phyloP scores from a whole-genome alignment of 2,888 invertebrate species.

The Lycophotia porphyrea region DNA sequence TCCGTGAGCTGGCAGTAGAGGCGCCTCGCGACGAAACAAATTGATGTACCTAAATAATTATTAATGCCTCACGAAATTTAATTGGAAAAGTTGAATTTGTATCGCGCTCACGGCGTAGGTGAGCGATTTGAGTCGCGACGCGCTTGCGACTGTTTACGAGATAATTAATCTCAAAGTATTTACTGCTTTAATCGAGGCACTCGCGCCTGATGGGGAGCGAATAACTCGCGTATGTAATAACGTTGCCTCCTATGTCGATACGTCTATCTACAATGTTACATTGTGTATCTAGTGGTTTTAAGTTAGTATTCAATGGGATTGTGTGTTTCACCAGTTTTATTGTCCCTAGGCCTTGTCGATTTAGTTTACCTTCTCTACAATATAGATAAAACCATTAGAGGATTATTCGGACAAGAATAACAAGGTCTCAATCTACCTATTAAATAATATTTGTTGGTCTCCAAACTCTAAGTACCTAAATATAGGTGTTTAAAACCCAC shows the following conservation, averaged over 20 bases:
- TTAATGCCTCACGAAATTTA: slow-evolving; percentile 91
- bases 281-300: slow-evolving; percentile 31
- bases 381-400: too few relatives aligned
- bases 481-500: too few relatives aligned
- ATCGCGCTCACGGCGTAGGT: slow-evolving; percentile 90
- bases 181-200: slow-evolving; percentile 90
- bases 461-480: neutral
- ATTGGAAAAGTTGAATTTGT: slow-evolving; percentile 91
- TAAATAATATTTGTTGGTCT: neutral
- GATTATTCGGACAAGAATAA: neutral
- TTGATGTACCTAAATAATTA: slow-evolving; percentile 91
- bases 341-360: neutral
- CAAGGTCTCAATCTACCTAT: neutral
- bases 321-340: neutral
- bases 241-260: slow-evolving; percentile 79
- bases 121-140: slow-evolving; percentile 87
- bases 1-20: slow-evolving; percentile 79
- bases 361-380: neutral
- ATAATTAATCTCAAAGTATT: slow-evolving; percentile 91
- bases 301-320: neutral
- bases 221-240: slow-evolving; percentile 89
- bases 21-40: slow-evolving; percentile 88
- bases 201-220: slow-evolving; percentile 86
- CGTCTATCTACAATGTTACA: slow-evolving; percentile 58
- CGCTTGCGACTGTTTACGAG: slow-evolving; percentile 89